Conservation (phyloP, 35 echinoderm and acorn worm genomes). For the Apostichopus californicus region DNA sequence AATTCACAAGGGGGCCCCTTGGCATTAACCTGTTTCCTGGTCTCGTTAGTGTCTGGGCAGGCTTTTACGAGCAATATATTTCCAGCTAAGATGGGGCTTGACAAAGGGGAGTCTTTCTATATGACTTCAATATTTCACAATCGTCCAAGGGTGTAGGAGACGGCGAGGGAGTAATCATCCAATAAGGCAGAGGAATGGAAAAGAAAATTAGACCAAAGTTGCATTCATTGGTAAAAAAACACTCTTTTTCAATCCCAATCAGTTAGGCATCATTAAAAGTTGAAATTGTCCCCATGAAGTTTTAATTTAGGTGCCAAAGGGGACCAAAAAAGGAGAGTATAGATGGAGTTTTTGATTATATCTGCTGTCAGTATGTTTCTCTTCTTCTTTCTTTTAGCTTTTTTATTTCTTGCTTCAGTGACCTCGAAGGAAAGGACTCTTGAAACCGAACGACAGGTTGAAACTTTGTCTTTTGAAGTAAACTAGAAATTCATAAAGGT, state of each 20-base stretch:
- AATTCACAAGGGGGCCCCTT: not conserved
- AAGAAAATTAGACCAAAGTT: slow-evolving; percentile 45
- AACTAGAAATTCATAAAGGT: too few species aligned
- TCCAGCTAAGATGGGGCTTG: slow-evolving; percentile 26
- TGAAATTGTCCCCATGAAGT: slow-evolving; percentile 14
- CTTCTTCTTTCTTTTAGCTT: not conserved
- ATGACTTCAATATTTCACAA: slow-evolving; percentile 5
- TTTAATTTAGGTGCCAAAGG: slow-evolving; percentile 18
- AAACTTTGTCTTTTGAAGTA: too few species aligned
- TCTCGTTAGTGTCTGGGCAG: slow-evolving; percentile 12
- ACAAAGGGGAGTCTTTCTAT: not conserved
- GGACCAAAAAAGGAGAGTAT: not conserved
- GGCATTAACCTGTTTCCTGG: slow-evolving; percentile 30
- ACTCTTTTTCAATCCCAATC: slow-evolving; percentile 3
- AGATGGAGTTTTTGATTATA: not conserved
- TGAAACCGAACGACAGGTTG: too few species aligned
- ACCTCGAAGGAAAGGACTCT: too few species aligned
- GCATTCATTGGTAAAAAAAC: slow-evolving; percentile 12
- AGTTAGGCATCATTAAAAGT: slow-evolving; percentile 35
- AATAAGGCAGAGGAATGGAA: not conserved
- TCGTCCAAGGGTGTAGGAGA: slow-evolving; percentile 1
- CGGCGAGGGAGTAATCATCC: slow-evolving; percentile 3
- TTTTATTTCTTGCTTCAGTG: too few species aligned
- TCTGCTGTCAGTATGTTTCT: not conserved
- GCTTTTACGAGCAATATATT: slow-evolving; percentile 36